Evolutionary conservation across 2,113 vertebrate genomes (phyloP).

Genomic region (Silurus meridionalis): DNA sequence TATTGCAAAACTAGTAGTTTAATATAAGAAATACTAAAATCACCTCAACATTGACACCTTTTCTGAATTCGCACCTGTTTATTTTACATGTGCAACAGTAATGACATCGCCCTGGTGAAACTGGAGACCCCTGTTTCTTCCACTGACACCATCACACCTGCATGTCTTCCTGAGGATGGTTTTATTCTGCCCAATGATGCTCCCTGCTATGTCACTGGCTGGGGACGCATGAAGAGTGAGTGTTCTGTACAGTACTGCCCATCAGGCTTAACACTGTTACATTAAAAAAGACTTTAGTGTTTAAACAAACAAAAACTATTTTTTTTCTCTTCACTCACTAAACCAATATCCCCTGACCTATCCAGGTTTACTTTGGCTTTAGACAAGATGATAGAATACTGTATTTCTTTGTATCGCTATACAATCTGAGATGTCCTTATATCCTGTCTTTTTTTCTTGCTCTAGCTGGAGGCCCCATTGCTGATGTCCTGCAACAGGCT

Average conservation of each 20-base stretch:
- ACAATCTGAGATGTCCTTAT: background rate
- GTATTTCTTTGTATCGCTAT: background rate
- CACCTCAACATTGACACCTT: background rate
- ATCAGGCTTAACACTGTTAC: conserved; percentile 3
- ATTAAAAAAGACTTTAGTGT: background rate
- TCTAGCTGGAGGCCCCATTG: conserved; percentile 28
- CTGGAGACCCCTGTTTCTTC: conserved; percentile 69
- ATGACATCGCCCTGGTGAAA: conserved; percentile 90
- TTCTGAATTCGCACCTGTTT: background rate
- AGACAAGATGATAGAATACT: background rate
- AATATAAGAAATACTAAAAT: background rate
- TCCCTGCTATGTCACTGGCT: conserved; percentile 85
- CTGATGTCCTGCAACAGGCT: conserved; percentile 52
- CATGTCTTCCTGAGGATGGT: conserved; percentile 74
- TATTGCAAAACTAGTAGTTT: background rate
- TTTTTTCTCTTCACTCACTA: background rate
- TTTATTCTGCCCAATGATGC: conserved; percentile 69
- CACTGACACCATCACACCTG: conserved; percentile 71
- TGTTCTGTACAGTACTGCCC: background rate
- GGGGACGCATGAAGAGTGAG: conserved; percentile 86
- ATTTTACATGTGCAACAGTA: conserved; percentile 60
- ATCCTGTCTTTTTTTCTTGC: background rate
- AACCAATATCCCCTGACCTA: background rate
- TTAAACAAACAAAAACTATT: background rate
- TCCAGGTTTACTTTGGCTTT: background rate